Base-by-base conservation (phyloP, 2,888 invertebrate species). In the Balanococcus diminutus region DNA sequence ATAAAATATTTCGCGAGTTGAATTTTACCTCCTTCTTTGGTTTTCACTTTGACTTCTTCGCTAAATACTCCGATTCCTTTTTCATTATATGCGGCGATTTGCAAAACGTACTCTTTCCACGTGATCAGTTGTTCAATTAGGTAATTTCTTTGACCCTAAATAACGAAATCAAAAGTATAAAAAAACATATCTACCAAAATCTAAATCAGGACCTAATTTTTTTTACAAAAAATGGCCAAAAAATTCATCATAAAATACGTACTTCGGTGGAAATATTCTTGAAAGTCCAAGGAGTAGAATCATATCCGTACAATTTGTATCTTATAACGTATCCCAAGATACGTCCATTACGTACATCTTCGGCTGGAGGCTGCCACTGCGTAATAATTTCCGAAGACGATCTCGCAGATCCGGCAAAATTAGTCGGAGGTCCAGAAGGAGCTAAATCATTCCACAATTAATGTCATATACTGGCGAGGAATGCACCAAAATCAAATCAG, bases 31-130 rank as follows among this genome's bases (percentile, higher is more conserved):
- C 98, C 99, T 92, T 99, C 98, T 89, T 96, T 95, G 2, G 99
- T 99, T 90, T 97, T 96, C 79, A 98, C 97, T 89, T 95, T 95
- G 75, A 97, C 94, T 86, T 96, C 95, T 11, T 96, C 95, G 19
- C 97, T 97, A 89, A 94, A 99, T 0, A 95, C 94, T 0, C 99
- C 99, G 2, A 96, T 94, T 0, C 99, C 99, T 91, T 98, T 97
- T 88, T 96, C 96, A 90, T 99, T 99, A 90, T 95, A 99, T 0
- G 98, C 98, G 0, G 99, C 98, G 87, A 99, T 97, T 91, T 97
- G 96, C 0, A 99, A 95, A 85, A 96, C 94, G 89, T 99, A 99
- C 90, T 98, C 97, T 90, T 98, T 97, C 98, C 98, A 99, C 0
- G 98, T 98, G 87, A 98, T 98, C 87, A 99, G 91, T 89, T 98